Conservation (phyloP, 2,113 vertebrate genomes). For the Melospiza georgiana region DNA sequence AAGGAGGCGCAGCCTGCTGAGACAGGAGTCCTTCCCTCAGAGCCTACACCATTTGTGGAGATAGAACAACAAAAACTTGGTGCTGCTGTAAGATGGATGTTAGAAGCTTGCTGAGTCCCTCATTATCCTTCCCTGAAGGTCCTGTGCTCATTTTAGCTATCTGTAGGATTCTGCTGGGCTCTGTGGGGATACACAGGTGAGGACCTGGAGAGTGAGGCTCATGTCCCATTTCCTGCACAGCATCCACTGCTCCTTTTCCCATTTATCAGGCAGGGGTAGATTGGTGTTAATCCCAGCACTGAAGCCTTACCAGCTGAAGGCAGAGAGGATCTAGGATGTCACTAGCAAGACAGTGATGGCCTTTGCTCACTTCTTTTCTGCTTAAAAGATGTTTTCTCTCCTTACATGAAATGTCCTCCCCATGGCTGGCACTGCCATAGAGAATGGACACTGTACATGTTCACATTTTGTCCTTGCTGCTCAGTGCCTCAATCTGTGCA, state of each 20-base stretch:
- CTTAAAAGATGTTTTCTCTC: neutral
- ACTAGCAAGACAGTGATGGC: neutral
- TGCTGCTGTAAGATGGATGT: neutral
- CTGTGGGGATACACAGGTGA: accelerated
- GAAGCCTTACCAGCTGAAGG: neutral
- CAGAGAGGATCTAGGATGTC: neutral
- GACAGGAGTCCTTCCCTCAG: neutral
- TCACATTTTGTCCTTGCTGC: neutral
- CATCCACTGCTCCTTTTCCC: neutral
- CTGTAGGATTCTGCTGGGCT: neutral
- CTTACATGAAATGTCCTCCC: neutral
- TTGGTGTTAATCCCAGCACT: neutral
- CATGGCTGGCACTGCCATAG: neutral
- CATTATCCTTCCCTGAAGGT: neutral
- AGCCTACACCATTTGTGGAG: accelerated
- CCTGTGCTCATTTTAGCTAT: neutral
- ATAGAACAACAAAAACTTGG: neutral
- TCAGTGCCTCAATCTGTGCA: neutral
- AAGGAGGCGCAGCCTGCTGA: neutral
- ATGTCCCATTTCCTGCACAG: neutral
- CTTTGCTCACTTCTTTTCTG: neutral
- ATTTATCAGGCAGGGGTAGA: neutral
- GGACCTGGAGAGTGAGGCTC: neutral
- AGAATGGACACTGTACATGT: neutral
- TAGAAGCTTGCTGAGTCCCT: accelerated